Base-by-base conservation (phyloP, 2,888 invertebrate species). In the Xanthostigma xanthostigma region DNA sequence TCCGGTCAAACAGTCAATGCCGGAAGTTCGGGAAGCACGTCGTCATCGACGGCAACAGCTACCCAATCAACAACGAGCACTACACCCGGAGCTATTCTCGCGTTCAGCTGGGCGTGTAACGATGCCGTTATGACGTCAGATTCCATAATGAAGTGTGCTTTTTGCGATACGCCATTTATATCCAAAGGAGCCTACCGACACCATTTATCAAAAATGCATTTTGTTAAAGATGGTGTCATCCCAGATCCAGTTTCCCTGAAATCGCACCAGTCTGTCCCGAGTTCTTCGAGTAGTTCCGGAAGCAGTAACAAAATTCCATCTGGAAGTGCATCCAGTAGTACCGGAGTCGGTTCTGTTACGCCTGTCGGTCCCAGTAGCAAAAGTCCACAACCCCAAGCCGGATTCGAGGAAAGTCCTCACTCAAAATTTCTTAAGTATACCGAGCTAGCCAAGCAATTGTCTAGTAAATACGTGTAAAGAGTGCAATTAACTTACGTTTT, bases 341-440 rank as follows among this genome's bases (percentile, higher is more conserved):
- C 50, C 10, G 51, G 53, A 5, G 41, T 49, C 40, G 48, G 48
- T 44, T 52, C 59, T 17, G 53, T 55, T 34, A 57, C 61, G 47
- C 59, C 58, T 53, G 53, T 56, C 34, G 57, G 61, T 47, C 58
- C 59, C 53, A 58, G 67, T 53, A 49, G 52, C 34, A 54, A 52
- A 47, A 69, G 67, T 57, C 66, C 65, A 34, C 63, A 64, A 46
- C 66, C 62, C 57, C 65, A 77, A 64, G 66, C 75, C 66, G 60
- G 67, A 36, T 84, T 82, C 63, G 91, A 91, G 62, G 93, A 93
- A 69, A 91, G 89, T 65, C 90, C 92, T 45, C 92, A 93, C 71
- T 92, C 95, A 60, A 96, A 95, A 75, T 95, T 95, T 76, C 83
- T 94, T 59, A 95, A 95, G 75, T 96, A 96, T 73, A 94, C 94